Percentiles rank a stretch among this genome's conserved stretches.
phyloP scores from a whole-genome alignment of 2,888 invertebrate species.

The Druceiella hillmani region DNA sequence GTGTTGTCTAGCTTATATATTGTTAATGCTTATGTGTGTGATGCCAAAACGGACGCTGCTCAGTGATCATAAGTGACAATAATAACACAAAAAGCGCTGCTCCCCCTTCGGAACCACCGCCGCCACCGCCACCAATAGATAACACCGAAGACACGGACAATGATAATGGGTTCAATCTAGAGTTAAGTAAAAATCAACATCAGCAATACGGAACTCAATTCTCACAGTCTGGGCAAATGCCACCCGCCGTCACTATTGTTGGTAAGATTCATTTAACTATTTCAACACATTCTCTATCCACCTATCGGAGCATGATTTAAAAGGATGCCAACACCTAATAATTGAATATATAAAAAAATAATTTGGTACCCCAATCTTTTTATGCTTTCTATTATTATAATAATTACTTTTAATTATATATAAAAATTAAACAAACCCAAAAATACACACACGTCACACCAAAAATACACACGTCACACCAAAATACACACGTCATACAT shows the following conservation, averaged over 20 bases:
- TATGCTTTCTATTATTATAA: no score
- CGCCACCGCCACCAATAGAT: constrained; percentile 39
- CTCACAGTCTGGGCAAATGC: constrained; percentile 27
- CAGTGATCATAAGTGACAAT: constrained; percentile 36
- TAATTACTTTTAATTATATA: no score
- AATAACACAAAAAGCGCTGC: constrained; percentile 39
- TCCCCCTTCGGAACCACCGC: constrained; percentile 49
- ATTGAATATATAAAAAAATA: no score
- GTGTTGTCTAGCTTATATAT: no score
- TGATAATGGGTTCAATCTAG: constrained; percentile 62
- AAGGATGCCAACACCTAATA: no score
- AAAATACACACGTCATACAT: no score
- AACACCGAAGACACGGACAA: constrained; percentile 30
- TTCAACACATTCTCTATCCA: constrained; percentile 25
- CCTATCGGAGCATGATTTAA: not conserved
- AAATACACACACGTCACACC: no score
- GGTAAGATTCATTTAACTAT: constrained; percentile 34
- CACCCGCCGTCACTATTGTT: constrained; percentile 37
- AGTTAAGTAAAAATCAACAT: constrained; percentile 64
- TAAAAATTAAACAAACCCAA: no score
- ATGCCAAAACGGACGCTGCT: constrained; percentile 35
- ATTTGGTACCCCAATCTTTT: no score
- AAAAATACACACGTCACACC: no score
- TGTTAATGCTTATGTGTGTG: no score
- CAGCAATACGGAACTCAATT: constrained; percentile 73